Base-by-base conservation (phyloP, 23 tunicate species). In the Trididemnum clinides region DNA sequence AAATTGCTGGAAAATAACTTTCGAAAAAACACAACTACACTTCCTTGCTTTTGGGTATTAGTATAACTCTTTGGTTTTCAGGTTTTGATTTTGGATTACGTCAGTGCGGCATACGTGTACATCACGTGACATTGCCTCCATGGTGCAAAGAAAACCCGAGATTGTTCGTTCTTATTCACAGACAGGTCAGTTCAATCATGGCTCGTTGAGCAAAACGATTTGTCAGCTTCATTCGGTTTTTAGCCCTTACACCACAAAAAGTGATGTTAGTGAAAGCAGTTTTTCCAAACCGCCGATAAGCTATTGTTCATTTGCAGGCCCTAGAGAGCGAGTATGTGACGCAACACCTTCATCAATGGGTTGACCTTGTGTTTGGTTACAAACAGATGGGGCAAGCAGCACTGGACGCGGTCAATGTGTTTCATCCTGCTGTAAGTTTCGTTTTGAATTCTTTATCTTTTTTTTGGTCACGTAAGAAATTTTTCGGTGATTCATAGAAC, bases 31-130 rank as follows among this genome's bases (percentile, higher is more conserved):
- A n/a, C n/a, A n/a, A n/a, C n/a, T n/a, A n/a, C n/a, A n/a, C n/a
- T n/a, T n/a, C n/a, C n/a, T n/a, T n/a, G n/a, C n/a, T n/a, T n/a
- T n/a, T n/a, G n/a, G n/a, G n/a, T n/a, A n/a, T n/a, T n/a, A n/a
- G n/a, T n/a, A n/a, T n/a, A n/a, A n/a, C n/a, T n/a, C n/a, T n/a
- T n/a, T n/a, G n/a, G n/a, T n/a, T 64, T 81, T 71, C 33, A 92
- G 98, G 96, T 36, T 96, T 96, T 74, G 93, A 96, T 66, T 91
- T 96, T 63, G 99, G 99, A 12, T 59, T 85, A 35, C 87, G 97
- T 26, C 99, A 96, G 69, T 87, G 90, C 70, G 99, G 99, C 21
- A 29, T 87, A 30, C 84, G 99, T 19, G 97, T 96, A 0, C 86
- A 91, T 75, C 97, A 96, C 65, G 99, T 96, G 34, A 88, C 88